Evolutionary conservation across 2,113 vertebrate species (phyloP).

Genomic region (Callorhinus ursinus): DNA sequence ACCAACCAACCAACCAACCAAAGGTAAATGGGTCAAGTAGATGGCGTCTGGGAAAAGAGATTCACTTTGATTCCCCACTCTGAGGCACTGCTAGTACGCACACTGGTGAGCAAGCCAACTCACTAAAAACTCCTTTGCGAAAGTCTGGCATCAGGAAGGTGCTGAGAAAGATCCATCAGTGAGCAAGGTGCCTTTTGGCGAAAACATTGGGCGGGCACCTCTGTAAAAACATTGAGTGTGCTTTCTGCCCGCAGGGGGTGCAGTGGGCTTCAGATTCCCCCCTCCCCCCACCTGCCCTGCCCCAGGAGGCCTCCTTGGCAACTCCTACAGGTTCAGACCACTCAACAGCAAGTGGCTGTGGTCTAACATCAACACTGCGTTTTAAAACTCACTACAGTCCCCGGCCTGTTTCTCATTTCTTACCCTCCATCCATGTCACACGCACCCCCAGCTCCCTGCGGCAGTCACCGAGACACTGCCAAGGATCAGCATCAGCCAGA

Average conservation of each 20-base stretch:
- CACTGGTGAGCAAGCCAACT: not conserved
- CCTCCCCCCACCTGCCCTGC: not conserved
- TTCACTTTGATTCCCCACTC: not conserved
- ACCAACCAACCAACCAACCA: too few relatives aligned
- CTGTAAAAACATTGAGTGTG: not conserved
- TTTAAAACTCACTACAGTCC: not conserved
- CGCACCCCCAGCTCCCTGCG: not conserved
- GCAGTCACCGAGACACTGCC: not conserved
- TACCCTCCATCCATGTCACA: not conserved
- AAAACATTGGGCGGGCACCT: not conserved
- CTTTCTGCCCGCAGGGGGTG: not conserved
- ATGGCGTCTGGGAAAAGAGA: fast-evolving
- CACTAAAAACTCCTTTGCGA: not conserved
- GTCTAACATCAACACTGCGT: not conserved
- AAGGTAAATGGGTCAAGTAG: not conserved
- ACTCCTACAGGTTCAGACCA: not conserved
- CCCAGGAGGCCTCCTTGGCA: not conserved
- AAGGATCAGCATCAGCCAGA: fast-evolving
- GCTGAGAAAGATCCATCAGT: not conserved
- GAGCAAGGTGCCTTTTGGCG: not conserved
- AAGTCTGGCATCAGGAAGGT: not conserved
- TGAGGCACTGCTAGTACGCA: fast-evolving
- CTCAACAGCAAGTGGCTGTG: not conserved
- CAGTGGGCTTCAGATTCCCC: not conserved
- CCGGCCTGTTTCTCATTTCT: not conserved